Conservation (phyloP, 1,140 invertebrate species). For the Maniola jurtina region DNA sequence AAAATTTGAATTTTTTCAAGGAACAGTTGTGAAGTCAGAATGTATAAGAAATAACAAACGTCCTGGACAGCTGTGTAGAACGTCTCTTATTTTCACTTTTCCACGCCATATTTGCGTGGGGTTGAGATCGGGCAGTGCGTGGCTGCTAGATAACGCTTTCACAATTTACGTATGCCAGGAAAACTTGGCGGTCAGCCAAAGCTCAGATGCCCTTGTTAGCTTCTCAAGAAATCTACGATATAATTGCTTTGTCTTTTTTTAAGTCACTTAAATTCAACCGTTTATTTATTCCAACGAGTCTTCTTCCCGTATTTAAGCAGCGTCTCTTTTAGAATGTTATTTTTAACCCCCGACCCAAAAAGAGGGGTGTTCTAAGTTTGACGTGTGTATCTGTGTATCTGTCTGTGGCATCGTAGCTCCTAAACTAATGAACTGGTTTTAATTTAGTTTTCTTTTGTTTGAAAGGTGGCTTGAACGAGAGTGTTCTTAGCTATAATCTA, state of each 20-base stretch:
- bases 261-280: background rate
- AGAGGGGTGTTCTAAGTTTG: no score
- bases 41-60: background rate
- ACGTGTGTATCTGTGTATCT: no score
- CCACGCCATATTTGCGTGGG: constrained; percentile 42
- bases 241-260: constrained; percentile 65
- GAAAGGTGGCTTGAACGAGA: no score
- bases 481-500: no score
- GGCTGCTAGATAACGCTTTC: constrained; percentile 40
- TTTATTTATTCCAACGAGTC: background rate
- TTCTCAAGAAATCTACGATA: constrained; percentile 46
- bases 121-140: constrained; percentile 30
- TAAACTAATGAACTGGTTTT: no score
- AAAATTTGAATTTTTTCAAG: background rate
- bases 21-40: background rate
- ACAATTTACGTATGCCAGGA: constrained; percentile 53
- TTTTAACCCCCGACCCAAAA: no score
- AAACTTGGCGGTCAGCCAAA: constrained; percentile 48
- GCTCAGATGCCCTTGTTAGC: constrained; percentile 55
- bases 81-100: constrained; percentile 56
- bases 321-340: no score
- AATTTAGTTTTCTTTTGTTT: no score
- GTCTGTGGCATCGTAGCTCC: no score
- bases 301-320: background rate
- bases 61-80: constrained; percentile 27